Evolutionary conservation across 2,888 invertebrate genomes (phyloP).

Genomic region (Byasa hedistus): DNA sequence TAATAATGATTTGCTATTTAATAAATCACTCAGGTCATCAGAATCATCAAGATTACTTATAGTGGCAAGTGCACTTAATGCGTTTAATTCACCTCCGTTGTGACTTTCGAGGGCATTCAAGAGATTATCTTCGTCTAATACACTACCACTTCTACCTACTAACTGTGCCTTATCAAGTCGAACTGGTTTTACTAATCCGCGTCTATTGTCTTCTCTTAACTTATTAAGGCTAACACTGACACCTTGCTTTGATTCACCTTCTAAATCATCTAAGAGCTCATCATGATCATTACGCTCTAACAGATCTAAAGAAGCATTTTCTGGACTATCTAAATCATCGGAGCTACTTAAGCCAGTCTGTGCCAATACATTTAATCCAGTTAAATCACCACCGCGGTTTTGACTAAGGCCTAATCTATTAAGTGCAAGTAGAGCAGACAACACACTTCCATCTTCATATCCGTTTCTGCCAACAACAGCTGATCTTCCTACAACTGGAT

Average conservation of each 20-base stretch:
- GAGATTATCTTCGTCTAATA: conserved; percentile 9
- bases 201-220: conserved; percentile 7
- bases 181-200: conserved; percentile 8
- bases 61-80: conserved; percentile 13
- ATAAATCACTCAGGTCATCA: not conserved
- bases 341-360: not conserved
- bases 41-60: not conserved
- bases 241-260: too few species aligned
- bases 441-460: not conserved
- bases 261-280: too few species aligned
- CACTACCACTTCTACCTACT: conserved; percentile 8
- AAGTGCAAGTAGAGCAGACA: not conserved
- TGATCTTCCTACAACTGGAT: not conserved
- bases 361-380: conserved; percentile 6
- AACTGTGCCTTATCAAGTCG: not conserved
- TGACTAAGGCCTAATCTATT: conserved; percentile 5
- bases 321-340: not conserved
- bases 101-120: conserved; percentile 8
- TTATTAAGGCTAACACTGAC: conserved; percentile 10
- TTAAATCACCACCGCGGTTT: conserved; percentile 5
- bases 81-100: conserved; percentile 11
- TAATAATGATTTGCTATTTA: not conserved
- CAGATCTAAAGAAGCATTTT: not conserved
- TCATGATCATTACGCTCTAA: too few species aligned
- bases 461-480: conserved; percentile 3